Percentiles rank a stretch among this genome's conserved stretches.
Evolutionary conservation across 2,113 vertebrate species (phyloP).

Genomic region (Genyomyrus donnyi): DNA sequence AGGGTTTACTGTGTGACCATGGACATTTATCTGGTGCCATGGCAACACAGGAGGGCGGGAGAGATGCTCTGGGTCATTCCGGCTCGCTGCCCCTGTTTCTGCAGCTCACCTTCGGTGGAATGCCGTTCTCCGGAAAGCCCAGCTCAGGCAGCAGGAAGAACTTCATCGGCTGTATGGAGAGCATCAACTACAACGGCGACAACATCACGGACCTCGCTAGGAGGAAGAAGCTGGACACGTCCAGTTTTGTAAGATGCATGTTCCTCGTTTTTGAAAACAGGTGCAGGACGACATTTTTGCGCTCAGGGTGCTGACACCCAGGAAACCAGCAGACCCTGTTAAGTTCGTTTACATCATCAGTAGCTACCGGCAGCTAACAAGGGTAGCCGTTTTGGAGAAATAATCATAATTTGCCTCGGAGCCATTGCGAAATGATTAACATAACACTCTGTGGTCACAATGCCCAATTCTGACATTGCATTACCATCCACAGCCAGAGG

Average conservation of each 20-base stretch:
- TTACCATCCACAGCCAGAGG: background rate
- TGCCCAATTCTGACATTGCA: background rate
- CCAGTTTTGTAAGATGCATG: constrained; percentile 59
- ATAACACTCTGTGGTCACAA: background rate
- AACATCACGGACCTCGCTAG: constrained; percentile 90
- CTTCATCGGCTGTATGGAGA: constrained; percentile 95
- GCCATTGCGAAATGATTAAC: background rate
- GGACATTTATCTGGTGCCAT: background rate
- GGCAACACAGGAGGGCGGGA: background rate
- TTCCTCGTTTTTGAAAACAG: background rate
- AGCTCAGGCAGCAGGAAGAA: constrained; percentile 78
- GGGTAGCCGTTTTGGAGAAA: background rate
- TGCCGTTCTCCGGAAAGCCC: constrained; percentile 81
- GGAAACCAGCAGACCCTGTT: background rate
- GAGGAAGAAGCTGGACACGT: constrained; percentile 82
- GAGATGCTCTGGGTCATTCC: background rate
- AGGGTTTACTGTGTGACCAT: background rate
- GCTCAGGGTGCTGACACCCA: background rate
- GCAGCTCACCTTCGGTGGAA: constrained; percentile 89
- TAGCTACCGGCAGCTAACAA: background rate
- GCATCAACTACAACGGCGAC: constrained; percentile 87
- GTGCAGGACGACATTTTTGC: background rate
- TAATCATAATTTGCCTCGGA: background rate
- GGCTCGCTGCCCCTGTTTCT: background rate
- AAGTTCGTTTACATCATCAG: background rate